A percentile compares a stretch with the other conserved stretches of the same genome.
Conservation (phyloP, 2,797 vertebrate species). For the Erpetoichthys calabaricus region DNA sequence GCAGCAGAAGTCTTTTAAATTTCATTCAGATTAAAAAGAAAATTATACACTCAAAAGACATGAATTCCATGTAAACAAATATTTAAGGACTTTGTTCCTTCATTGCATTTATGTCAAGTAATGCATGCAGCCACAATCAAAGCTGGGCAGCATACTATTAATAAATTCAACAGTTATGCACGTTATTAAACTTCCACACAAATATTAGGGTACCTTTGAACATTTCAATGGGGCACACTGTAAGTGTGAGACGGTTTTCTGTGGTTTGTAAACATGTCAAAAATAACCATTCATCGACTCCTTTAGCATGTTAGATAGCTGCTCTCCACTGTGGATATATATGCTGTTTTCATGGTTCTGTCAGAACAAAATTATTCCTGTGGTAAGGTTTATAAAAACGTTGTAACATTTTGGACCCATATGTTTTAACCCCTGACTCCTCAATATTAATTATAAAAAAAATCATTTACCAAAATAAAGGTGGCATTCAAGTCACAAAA, state of each 20-base stretch:
- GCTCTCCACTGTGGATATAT: too few relatives aligned
- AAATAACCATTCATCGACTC: too few relatives aligned
- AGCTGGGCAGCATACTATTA: constrained; percentile 6
- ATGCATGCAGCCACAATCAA: constrained; percentile 14
- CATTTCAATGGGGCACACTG: constrained; percentile 8
- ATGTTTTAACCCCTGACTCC: too few relatives aligned
- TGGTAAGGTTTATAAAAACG: too few relatives aligned
- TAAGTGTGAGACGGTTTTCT: neutral
- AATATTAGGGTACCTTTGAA: constrained; percentile 8
- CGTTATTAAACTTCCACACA: neutral
- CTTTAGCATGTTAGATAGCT: too few relatives aligned
- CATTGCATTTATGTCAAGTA: constrained; percentile 17
- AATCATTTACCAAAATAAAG: too few relatives aligned
- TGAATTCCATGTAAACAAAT: constrained; percentile 15
- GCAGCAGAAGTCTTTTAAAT: neutral
- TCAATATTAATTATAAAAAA: too few relatives aligned
- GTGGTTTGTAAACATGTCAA: neutral
- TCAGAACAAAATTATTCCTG: too few relatives aligned
- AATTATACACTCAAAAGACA: constrained; percentile 9
- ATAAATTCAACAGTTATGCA: neutral
- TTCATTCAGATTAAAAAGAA: constrained; percentile 3
- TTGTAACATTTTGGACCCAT: too few relatives aligned
- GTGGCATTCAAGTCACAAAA: too few relatives aligned
- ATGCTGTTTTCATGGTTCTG: too few relatives aligned
- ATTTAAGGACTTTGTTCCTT: constrained; percentile 9